These are phyloP conservation scores for Liparis tanakae DNA, from an alignment of 2,797 vertebrate species.

Conservation along the genomic window DNA sequence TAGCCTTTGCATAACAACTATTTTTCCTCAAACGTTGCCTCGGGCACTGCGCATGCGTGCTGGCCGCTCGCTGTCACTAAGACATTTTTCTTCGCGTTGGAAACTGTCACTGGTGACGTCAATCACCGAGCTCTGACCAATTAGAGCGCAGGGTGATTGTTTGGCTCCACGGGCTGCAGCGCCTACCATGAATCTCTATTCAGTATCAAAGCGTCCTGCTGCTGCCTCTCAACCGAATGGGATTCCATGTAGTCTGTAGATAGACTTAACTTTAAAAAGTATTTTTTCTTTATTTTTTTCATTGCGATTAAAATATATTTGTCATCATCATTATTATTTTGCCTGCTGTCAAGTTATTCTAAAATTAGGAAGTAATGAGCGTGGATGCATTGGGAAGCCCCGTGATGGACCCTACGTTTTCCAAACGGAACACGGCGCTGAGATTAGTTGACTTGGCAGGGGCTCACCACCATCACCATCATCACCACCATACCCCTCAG, in stretches of 20 bases:
- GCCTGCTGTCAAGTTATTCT: conserved; percentile 91
- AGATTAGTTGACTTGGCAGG: conserved; percentile 93
- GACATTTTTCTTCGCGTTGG: conserved; percentile 88
- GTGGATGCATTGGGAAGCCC: conserved; percentile 90
- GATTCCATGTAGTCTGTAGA: conserved; percentile 92
- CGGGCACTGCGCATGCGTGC: conserved; percentile 85
- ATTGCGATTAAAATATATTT: conserved; percentile 89
- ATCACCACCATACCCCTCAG: conserved; percentile 91
- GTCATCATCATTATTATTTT: conserved; percentile 89
- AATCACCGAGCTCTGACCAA: conserved; percentile 88
- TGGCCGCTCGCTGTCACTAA: conserved; percentile 79
- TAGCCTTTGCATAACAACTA: conserved; percentile 84
- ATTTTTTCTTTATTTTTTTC: conserved; percentile 80
- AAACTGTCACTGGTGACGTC: conserved; percentile 94
- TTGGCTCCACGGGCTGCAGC: conserved; percentile 89
- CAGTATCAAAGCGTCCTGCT: conserved; percentile 93
- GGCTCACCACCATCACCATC: conserved; percentile 89
- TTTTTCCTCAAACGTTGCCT: conserved; percentile 68
- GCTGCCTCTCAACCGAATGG: conserved; percentile 89
- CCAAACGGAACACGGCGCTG: conserved; percentile 91
- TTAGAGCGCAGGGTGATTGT: conserved; percentile 89
- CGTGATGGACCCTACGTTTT: conserved; percentile 92
- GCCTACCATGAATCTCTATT: conserved; percentile 92
- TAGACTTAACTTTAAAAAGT: conserved; percentile 84
- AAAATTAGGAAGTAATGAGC: conserved; percentile 90